Conservation (phyloP, 2,113 vertebrate genomes). For the Lepus europaeus region DNA sequence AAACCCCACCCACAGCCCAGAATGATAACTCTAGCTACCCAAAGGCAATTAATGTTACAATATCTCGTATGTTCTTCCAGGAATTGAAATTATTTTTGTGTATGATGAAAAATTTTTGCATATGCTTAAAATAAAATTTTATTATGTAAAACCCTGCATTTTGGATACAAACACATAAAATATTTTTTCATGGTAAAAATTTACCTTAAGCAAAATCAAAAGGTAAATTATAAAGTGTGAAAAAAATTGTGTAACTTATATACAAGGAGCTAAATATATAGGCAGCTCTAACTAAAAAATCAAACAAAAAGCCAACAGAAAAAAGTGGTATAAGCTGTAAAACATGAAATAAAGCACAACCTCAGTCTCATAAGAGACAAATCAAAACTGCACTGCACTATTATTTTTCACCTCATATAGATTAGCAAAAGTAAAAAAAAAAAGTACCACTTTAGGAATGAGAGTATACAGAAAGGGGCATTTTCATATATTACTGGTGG, state of each 20-base stretch:
- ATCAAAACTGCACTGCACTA: slow-evolving; percentile 41
- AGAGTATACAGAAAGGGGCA: background rate
- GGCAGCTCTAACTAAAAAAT: background rate
- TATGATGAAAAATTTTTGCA: background rate
- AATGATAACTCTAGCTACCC: background rate
- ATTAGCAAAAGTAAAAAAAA: slow-evolving; percentile 7
- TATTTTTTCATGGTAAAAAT: slow-evolving; percentile 31
- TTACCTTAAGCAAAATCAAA: slow-evolving; percentile 51
- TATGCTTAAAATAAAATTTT: slow-evolving; percentile 28
- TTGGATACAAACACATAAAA: slow-evolving; percentile 52
- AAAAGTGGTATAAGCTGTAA: slow-evolving; percentile 40
- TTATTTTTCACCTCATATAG: background rate
- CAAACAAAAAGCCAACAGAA: slow-evolving; percentile 1
- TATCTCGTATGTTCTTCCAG: background rate
- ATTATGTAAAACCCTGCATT: slow-evolving; percentile 34
- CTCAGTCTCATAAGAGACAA: slow-evolving; percentile 29
- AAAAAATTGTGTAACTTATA: slow-evolving; percentile 15
- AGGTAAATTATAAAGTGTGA: slow-evolving; percentile 47
- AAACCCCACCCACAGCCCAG: background rate
- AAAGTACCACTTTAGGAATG: background rate
- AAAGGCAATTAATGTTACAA: slow-evolving; percentile 38
- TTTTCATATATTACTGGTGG: background rate
- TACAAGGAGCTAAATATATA: slow-evolving; percentile 5
- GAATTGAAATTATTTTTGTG: slow-evolving; percentile 49
- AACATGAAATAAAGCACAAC: slow-evolving; percentile 47